Evolutionary conservation across 2,113 vertebrate species (phyloP).

Genomic region (Phylloscopus whistleri): DNA sequence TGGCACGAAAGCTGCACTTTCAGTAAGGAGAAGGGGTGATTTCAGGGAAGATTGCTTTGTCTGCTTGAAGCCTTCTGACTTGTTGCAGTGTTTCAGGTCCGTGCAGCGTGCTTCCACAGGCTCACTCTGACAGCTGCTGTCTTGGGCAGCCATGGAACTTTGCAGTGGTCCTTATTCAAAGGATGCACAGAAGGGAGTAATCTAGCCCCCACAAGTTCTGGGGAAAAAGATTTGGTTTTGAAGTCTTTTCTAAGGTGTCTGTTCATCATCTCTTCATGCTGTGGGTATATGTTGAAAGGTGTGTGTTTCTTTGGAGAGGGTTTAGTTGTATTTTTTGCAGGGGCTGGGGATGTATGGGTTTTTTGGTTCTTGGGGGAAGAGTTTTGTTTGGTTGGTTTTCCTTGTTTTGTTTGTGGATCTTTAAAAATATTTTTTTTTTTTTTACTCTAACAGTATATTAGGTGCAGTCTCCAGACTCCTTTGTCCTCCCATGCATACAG

Average conservation of each 20-base stretch:
- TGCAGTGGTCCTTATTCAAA: rapidly evolving
- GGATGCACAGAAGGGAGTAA: background rate
- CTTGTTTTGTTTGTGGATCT: background rate
- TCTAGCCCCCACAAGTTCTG: background rate
- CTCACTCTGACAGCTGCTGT: rapidly evolving
- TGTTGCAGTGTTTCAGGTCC: background rate
- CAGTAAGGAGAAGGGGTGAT: background rate
- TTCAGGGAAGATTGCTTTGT: background rate
- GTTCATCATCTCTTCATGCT: background rate
- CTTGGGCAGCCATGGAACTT: background rate
- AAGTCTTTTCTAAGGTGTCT: background rate
- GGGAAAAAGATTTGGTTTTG: background rate
- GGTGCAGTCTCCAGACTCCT: background rate
- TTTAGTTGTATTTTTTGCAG: background rate
- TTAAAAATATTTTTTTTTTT: background rate
- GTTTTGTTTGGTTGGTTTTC: background rate
- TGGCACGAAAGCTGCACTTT: background rate
- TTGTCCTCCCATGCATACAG: background rate
- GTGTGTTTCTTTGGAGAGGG: background rate
- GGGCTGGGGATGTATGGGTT: rapidly evolving
- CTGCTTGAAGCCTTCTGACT: background rate
- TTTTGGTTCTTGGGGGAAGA: background rate
- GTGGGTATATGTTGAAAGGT: background rate
- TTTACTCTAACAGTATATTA: background rate
- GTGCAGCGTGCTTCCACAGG: background rate